Evolutionary conservation across 2,113 vertebrate genomes (phyloP), one percentile per base, ranked within the genome.

Genomic region (Ictalurus punctatus): DNA sequence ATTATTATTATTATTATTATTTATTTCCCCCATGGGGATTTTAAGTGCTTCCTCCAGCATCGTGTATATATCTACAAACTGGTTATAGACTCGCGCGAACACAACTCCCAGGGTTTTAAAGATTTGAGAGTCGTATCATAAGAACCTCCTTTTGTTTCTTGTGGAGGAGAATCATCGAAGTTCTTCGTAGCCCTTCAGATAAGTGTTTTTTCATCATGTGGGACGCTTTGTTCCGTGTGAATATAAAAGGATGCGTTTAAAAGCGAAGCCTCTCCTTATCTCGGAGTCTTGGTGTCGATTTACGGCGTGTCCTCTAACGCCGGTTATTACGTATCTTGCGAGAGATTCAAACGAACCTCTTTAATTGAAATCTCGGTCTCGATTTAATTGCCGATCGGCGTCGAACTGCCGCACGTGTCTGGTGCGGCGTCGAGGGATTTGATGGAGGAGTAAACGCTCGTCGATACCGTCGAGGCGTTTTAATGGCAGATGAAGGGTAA

Each of bases 401-500:
- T 17, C 7, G 25, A 54, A 54, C n/a, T 2, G 30, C 8, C 6
- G 23, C 58, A 10, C 23, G 3, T 14, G 56, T 56, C 30, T 84
- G 80, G n/a, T 56, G 71, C 80, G 6, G n/a, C 0, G 63, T 25
- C 0, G 23, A 67, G 61, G 17, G 86, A n/a, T 83, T 88, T 90
- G 87, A 52, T 1, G 25, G 59, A 85, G 27, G 76, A 87, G 48
- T 59, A 44, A 30, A 71, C 71, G 73, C 79, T 23, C 86, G 61
- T 87, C 76, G 65, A 63, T 16, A 30, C 73, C n/a, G 19, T 13
- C 34, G 30, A 79, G 83, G 21, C 27, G 3, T 74, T 56, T 56
- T 87, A 90, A 89, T 67, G 69, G 82, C 48, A 30, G 48, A 58
- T 65, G 79, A 84, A 87, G 86, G 83, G 88, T 84, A 80, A 90